A percentile compares a stretch with the other conserved stretches of the same genome.
Evolutionary conservation across 2,888 invertebrate species (phyloP).

Genomic region (Macroteleia sp.): DNA sequence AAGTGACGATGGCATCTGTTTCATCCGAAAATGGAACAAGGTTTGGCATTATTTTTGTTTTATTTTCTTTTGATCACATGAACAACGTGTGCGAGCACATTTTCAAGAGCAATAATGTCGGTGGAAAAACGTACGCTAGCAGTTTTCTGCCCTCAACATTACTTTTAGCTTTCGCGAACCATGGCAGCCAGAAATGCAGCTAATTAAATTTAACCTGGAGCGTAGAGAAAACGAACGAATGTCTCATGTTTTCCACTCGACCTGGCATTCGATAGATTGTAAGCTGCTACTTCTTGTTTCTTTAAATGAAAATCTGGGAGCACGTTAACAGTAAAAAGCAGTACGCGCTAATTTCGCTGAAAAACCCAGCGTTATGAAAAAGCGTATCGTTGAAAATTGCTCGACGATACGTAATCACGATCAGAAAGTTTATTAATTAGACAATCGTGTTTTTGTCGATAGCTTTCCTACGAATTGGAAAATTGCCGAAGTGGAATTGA

Average conservation of each 20-base stretch:
- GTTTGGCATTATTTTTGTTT: too few relatives aligned
- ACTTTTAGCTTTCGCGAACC: conserved; percentile 40
- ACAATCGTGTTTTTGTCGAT: conserved; percentile 23
- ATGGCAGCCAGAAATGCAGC: conserved; percentile 38
- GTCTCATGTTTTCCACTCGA: conserved; percentile 56
- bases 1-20: too few relatives aligned
- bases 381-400: conserved; percentile 21
- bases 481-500: conserved; percentile 25
- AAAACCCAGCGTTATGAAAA: conserved; percentile 26
- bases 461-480: not conserved
- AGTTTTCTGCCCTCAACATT: conserved; percentile 31
- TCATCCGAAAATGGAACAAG: too few relatives aligned
- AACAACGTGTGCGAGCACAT: too few relatives aligned
- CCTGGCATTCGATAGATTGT: conserved; percentile 54
- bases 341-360: conserved; percentile 24
- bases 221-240: conserved; percentile 46
- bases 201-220: conserved; percentile 57
- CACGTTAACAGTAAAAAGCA: conserved; percentile 21
- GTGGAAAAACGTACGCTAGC: conserved; percentile 27
- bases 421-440: conserved; percentile 33
- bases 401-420: conserved; percentile 3
- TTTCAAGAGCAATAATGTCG: conserved; percentile 33
- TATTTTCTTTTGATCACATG: too few relatives aligned
- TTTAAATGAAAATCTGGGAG: conserved; percentile 44
- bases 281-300: conserved; percentile 46